phyloP scores from a whole-genome alignment of 1,140 invertebrate genomes.

The Drosophila parabipectinata region DNA sequence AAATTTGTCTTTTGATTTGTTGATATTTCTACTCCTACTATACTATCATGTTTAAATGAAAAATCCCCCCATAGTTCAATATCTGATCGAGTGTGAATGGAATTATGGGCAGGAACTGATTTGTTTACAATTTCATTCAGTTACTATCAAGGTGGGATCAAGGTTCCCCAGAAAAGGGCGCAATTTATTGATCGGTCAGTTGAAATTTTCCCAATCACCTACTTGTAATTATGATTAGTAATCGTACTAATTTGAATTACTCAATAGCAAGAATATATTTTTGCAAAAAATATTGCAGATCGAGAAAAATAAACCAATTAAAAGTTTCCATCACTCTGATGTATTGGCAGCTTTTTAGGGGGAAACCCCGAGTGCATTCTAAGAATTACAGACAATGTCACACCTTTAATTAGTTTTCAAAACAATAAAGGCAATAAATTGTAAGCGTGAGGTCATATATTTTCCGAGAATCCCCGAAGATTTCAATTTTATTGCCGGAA shows the following conservation, averaged over 20 bases:
- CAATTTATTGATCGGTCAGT: background rate
- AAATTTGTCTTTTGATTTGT: too few species aligned
- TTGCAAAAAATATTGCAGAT: constrained; percentile 2
- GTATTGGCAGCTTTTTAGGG: constrained; percentile 5
- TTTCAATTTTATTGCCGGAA: constrained; percentile 38
- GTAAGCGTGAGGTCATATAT: constrained; percentile 24
- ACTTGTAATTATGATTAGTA: background rate
- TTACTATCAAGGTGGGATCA: constrained; percentile 16
- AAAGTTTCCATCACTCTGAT: constrained; percentile 7
- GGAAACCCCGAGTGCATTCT: constrained; percentile 17
- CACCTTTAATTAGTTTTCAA: constrained; percentile 15
- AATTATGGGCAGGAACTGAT: constrained; percentile 15
- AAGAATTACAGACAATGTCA: constrained; percentile 21
- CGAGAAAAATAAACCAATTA: constrained; percentile 40
- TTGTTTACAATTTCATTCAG: constrained; percentile 21
- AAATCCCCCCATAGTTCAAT: background rate
- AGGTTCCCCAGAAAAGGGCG: constrained; percentile 16
- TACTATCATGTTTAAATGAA: background rate
- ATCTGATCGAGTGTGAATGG: constrained; percentile 20
- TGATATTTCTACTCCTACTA: too few species aligned
- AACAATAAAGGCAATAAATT: constrained; percentile 5
- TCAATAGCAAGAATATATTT: background rate
- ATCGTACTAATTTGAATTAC: background rate
- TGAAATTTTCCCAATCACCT: background rate
- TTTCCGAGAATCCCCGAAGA: constrained; percentile 3